Evolutionary conservation across 2,113 vertebrate genomes (phyloP).

Genomic region (Oceanodroma tethys): DNA sequence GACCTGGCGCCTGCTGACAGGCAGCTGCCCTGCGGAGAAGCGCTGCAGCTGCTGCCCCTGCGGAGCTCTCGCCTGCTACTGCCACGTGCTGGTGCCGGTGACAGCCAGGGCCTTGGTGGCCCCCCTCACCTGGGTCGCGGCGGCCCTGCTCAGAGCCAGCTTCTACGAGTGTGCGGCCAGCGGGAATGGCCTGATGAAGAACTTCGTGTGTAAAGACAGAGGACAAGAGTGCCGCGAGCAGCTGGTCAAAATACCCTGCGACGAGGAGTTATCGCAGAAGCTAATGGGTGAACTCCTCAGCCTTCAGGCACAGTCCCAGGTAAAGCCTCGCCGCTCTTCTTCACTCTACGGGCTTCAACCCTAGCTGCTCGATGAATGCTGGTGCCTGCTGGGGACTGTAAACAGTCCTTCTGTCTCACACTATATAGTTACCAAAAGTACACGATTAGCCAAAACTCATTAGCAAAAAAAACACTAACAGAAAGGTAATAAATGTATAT

Average conservation of each 20-base stretch:
- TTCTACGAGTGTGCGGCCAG: constrained; percentile 75
- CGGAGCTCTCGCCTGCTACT: rapidly evolving
- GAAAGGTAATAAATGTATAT: background rate
- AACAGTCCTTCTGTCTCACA: background rate
- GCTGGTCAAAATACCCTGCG: constrained; percentile 72
- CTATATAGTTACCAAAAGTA: background rate
- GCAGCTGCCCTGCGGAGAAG: background rate
- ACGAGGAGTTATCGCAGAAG: rapidly evolving
- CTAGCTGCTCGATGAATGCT: background rate
- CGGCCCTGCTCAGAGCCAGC: constrained; percentile 74
- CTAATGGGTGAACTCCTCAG: background rate
- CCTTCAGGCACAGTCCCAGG: constrained; percentile 81
- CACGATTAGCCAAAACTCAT: rapidly evolving
- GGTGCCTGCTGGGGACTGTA: background rate
- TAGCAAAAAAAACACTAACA: background rate
- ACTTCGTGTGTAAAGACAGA: background rate
- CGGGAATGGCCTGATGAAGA: background rate
- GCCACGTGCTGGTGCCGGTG: background rate
- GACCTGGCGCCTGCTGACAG: constrained; percentile 72
- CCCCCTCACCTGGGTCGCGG: constrained; percentile 75
- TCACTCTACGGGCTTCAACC: rapidly evolving
- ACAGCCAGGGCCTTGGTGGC: constrained; percentile 51
- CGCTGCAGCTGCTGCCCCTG: rapidly evolving
- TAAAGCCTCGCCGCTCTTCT: background rate
- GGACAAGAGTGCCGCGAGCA: background rate